Conservation (phyloP, 2,888 invertebrate species). For the Cremastobaeus sp. region DNA sequence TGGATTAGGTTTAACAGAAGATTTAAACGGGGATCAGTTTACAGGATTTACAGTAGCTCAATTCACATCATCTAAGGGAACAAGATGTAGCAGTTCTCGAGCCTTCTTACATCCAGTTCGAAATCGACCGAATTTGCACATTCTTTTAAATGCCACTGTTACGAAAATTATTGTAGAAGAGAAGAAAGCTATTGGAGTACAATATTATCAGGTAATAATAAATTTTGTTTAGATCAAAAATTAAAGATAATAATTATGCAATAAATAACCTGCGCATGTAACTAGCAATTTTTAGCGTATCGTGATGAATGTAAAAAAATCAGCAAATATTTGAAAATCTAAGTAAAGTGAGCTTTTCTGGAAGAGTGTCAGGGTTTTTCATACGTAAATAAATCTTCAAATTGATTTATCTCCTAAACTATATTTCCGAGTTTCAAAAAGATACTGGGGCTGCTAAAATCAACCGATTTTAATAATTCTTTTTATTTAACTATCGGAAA, state of each 20-base stretch:
- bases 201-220: constrained; percentile 79
- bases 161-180: constrained; percentile 81
- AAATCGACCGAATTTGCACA: constrained; percentile 81
- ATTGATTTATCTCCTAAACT: no score
- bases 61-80: constrained; percentile 82
- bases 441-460: constrained; percentile 77
- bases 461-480: no score
- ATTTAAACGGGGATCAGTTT: constrained; percentile 82
- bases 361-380: no score
- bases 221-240: no score
- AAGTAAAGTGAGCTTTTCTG: no score
- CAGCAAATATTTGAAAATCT: no score
- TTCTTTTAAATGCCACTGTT: constrained; percentile 82
- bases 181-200: constrained; percentile 80
- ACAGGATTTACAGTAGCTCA: constrained; percentile 85
- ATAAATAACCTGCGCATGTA: no score
- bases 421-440: no score
- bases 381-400: no score
- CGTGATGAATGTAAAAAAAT: no score
- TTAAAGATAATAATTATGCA: background rate
- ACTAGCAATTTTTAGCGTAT: no score
- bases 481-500: no score
- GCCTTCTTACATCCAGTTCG: constrained; percentile 82
- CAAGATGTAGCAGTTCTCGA: constrained; percentile 82
- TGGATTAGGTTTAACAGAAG: constrained; percentile 82